These are phyloP conservation scores for Zoroaster sp. DNA, from an alignment of 53 echinoderm and acorn worm genomes.

Conservation along the genomic window DNA sequence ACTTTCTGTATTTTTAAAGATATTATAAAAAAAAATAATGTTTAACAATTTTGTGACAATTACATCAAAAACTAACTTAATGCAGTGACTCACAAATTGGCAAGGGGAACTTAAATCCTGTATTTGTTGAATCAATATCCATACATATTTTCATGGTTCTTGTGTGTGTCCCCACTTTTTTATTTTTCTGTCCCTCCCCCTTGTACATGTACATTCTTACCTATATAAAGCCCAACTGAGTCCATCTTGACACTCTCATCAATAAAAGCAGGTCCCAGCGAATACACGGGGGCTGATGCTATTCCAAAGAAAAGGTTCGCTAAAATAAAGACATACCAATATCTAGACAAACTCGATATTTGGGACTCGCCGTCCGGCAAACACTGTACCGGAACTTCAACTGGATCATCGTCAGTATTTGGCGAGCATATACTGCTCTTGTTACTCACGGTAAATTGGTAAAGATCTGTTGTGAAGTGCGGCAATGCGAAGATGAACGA, in stretches of 20 bases:
- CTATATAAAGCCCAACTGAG: conserved; percentile 45
- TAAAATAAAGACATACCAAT: conserved; percentile 47
- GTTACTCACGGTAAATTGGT: conserved; percentile 28
- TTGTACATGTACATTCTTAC: too few species aligned
- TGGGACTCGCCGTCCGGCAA: neutral
- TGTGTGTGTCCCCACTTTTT: too few species aligned
- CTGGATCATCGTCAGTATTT: neutral
- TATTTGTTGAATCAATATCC: too few species aligned
- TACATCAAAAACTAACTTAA: too few species aligned
- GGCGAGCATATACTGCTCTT: conserved; percentile 9
- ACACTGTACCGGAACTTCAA: neutral
- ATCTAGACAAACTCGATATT: conserved; percentile 23
- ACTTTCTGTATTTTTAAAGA: too few species aligned
- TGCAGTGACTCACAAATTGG: too few species aligned
- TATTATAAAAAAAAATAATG: too few species aligned
- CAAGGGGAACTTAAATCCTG: too few species aligned
- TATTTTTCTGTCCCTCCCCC: too few species aligned
- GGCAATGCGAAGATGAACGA: conserved; percentile 64
- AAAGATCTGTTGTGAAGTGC: conserved; percentile 62
- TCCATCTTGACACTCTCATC: conserved; percentile 53
- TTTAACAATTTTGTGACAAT: too few species aligned
- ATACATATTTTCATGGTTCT: too few species aligned
- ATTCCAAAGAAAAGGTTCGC: conserved; percentile 52
- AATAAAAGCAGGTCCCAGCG: conserved; percentile 31
- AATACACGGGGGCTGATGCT: conserved; percentile 20